Evolutionary conservation across 2,888 invertebrate genomes (phyloP).

Genomic region (Pachycephus smyrnensis): DNA sequence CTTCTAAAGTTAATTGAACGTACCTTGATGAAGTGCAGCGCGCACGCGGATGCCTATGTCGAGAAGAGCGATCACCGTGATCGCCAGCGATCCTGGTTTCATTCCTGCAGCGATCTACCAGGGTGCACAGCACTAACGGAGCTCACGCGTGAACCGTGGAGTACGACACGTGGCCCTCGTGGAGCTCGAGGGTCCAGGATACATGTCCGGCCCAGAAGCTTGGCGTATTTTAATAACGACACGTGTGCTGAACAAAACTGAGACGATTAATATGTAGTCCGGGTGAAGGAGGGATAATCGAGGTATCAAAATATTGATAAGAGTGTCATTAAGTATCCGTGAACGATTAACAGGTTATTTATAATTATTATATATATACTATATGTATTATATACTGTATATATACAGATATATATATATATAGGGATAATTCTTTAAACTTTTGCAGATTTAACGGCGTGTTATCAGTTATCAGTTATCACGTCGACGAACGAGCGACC

Average conservation of each 20-base stretch:
- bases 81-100: background rate
- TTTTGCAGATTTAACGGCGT: background rate
- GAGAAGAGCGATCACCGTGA: slow-evolving; percentile 11
- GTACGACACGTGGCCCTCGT: background rate
- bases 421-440: background rate
- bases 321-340: background rate
- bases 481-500: background rate
- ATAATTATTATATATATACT: background rate
- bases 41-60: background rate
- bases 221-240: background rate
- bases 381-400: background rate
- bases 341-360: background rate
- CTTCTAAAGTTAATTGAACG: background rate
- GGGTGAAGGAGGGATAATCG: background rate
- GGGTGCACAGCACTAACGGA: background rate
- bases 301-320: background rate
- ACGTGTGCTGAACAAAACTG: background rate
- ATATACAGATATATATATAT: background rate
- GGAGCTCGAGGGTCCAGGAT: background rate
- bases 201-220: background rate
- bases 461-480: background rate
- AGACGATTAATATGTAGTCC: background rate
- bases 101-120: slow-evolving; percentile 5
- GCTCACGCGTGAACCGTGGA: background rate
- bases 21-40: slow-evolving; percentile 4